Evolutionary conservation across 1,140 invertebrate genomes (phyloP).

Genomic region (Cepaea nemoralis): DNA sequence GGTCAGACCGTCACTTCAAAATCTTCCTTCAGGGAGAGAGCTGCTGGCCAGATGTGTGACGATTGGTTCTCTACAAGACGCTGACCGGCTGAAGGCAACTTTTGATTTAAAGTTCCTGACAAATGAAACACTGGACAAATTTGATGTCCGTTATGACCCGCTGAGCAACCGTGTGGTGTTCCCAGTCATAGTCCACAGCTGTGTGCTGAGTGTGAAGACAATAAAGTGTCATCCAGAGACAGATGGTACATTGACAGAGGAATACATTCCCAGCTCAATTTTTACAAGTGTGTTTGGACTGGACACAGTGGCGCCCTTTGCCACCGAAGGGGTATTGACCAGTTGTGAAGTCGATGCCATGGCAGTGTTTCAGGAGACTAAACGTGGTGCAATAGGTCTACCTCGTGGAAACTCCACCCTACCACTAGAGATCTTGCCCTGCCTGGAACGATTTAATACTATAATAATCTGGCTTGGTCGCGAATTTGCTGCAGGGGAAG

Average conservation of each 20-base stretch:
- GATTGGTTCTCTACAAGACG: neutral
- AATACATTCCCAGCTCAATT: constrained; percentile 50
- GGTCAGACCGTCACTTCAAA: neutral
- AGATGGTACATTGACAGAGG: no score
- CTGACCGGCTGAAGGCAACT: neutral
- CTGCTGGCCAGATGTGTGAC: neutral
- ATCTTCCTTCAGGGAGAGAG: neutral
- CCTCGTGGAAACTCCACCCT: constrained; percentile 64
- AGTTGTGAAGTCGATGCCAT: constrained; percentile 70
- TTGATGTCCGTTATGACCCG: no score
- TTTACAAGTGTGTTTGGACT: constrained; percentile 66
- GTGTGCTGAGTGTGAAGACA: no score
- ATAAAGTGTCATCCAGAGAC: no score
- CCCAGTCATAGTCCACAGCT: no score
- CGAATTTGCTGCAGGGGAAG: no score
- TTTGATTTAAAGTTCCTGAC: neutral
- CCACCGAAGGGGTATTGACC: constrained; percentile 67
- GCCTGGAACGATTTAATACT: no score
- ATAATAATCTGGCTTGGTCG: no score
- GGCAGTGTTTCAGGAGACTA: constrained; percentile 67
- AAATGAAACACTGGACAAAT: neutral
- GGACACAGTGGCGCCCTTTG: constrained; percentile 46
- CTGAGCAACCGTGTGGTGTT: no score
- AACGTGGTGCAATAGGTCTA: constrained; percentile 63
- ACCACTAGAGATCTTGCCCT: constrained; percentile 70